Evolutionary conservation across 2,888 invertebrate species (phyloP).

Genomic region (Cistogaster globosa): DNA sequence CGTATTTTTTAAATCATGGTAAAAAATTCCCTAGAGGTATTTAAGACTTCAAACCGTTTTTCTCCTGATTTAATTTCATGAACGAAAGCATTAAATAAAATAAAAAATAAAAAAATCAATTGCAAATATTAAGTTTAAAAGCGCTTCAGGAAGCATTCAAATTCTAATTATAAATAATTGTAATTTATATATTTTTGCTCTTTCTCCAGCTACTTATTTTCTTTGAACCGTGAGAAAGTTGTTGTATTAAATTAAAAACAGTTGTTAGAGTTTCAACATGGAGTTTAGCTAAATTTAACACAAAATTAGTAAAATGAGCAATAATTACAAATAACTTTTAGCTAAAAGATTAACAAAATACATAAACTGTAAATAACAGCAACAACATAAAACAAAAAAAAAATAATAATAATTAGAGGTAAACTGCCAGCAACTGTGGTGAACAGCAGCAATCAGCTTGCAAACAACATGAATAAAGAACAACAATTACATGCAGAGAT

Average conservation of each 20-base stretch:
- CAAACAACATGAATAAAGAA: constrained; percentile 41
- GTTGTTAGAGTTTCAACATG: constrained; percentile 30
- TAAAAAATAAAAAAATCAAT: constrained; percentile 38
- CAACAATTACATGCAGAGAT: neutral
- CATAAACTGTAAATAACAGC: constrained; percentile 18
- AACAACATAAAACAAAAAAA: constrained; percentile 12
- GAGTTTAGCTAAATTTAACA: constrained; percentile 55
- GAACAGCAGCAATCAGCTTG: constrained; percentile 21
- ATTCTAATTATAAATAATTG: constrained; percentile 55
- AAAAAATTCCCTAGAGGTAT: neutral
- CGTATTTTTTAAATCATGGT: neutral
- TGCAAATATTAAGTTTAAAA: constrained; percentile 33
- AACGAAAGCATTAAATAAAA: neutral
- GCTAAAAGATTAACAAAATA: constrained; percentile 48
- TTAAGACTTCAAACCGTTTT: neutral
- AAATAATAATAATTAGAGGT: constrained; percentile 26
- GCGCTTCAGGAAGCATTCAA: constrained; percentile 48
- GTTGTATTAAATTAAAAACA: constrained; percentile 28
- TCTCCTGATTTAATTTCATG: constrained; percentile 12
- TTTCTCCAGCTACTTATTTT: constrained; percentile 12
- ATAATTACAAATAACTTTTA: constrained; percentile 63
- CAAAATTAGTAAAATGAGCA: constrained; percentile 65
- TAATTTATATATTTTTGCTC: constrained; percentile 27
- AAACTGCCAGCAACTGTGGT: constrained; percentile 1
- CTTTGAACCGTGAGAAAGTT: constrained; percentile 61